Conservation (phyloP, 2,888 invertebrate genomes). For the Galeruca laticollis region DNA sequence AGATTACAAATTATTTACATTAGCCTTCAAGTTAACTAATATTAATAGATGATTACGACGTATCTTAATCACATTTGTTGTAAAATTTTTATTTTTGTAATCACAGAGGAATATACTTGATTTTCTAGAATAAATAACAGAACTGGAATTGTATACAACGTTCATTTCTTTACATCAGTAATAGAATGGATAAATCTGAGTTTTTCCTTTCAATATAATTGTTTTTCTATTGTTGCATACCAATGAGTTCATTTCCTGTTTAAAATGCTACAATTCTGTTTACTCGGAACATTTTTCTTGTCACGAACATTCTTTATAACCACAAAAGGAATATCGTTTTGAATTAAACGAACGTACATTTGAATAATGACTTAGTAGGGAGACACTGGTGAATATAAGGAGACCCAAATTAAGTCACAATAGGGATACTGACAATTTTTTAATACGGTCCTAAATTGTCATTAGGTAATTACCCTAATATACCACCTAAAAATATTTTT, state of each 20-base stretch:
- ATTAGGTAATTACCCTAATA: too few species aligned
- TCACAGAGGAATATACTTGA: too few species aligned
- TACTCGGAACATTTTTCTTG: constrained; percentile 21
- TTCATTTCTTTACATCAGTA: constrained; percentile 19
- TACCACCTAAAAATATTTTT: too few species aligned
- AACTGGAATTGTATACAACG: too few species aligned
- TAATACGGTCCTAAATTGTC: too few species aligned
- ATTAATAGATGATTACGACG: too few species aligned
- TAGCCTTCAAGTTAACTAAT: too few species aligned
- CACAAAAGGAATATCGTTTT: constrained; percentile 24
- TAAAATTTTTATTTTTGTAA: too few species aligned
- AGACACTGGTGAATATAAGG: not conserved
- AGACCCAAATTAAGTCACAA: constrained; percentile 2
- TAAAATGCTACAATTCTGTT: constrained; percentile 27
- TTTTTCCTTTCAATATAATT: constrained; percentile 37
- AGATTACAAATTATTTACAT: too few species aligned
- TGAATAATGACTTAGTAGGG: not conserved
- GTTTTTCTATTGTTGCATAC: constrained; percentile 42
- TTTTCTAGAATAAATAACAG: too few species aligned
- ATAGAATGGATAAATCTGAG: constrained; percentile 23
- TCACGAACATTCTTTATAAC: constrained; percentile 25
- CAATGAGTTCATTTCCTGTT: constrained; percentile 34
- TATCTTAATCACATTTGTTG: too few species aligned
- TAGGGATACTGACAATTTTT: too few species aligned
- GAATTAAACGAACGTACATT: constrained; percentile 20